A percentile compares a stretch with the other conserved stretches of the same genome.
These are phyloP conservation scores for Yoshiicerus persimilis DNA, from an alignment of 1,140 invertebrate genomes.

Conservation along the genomic window DNA sequence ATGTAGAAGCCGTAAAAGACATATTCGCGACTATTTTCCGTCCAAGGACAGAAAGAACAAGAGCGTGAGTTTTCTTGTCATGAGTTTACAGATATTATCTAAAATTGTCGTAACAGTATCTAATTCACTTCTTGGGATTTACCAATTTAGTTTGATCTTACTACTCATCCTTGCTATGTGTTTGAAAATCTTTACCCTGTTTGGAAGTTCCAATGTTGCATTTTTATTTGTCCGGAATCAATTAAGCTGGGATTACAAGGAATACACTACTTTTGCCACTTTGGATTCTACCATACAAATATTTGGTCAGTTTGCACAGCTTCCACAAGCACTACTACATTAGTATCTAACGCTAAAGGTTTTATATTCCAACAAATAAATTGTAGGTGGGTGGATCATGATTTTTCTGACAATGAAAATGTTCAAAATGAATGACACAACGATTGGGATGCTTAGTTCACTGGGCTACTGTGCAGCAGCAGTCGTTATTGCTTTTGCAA, in stretches of 20 bases:
- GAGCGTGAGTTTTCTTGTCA: slow-evolving; percentile 17
- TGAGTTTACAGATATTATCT: neutral
- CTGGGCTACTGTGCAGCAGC: neutral
- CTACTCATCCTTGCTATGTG: neutral
- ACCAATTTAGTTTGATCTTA: slow-evolving; percentile 28
- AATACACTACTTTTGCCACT: slow-evolving; percentile 16
- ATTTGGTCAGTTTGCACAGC: neutral
- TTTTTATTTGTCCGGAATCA: slow-evolving; percentile 32
- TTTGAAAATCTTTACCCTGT: slow-evolving; percentile 1
- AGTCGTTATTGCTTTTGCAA: slow-evolving; percentile 17
- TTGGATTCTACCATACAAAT: slow-evolving; percentile 5
- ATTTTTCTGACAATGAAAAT: slow-evolving; percentile 21
- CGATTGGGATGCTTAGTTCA: slow-evolving; percentile 24
- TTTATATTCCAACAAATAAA: neutral
- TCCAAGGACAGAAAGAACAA: neutral
- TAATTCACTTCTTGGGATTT: neutral
- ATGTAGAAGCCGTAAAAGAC: slow-evolving; percentile 31
- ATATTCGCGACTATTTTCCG: slow-evolving; percentile 29
- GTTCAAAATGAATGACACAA: slow-evolving; percentile 26
- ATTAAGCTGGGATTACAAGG: slow-evolving; percentile 27
- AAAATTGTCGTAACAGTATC: neutral
- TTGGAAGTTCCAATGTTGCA: neutral
- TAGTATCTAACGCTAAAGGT: neutral
- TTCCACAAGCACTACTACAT: too few species aligned
- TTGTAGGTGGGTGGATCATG: slow-evolving; percentile 28